A percentile compares a stretch with the other conserved stretches of the same genome.
These are phyloP conservation scores for Oreochromis spilurus DNA, from an alignment of 2,113 vertebrate genomes.

Conservation along the genomic window DNA sequence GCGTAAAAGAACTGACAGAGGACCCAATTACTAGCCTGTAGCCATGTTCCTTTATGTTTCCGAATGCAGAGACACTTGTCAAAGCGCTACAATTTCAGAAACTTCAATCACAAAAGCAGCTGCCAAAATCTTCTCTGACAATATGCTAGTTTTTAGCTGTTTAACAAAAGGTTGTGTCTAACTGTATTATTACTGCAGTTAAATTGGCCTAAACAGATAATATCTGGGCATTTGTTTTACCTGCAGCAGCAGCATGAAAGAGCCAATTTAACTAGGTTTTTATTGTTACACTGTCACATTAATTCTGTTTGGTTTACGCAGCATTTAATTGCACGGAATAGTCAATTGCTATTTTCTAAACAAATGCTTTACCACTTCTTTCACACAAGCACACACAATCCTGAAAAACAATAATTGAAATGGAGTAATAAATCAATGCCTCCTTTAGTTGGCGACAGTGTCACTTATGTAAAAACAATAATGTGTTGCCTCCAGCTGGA, in stretches of 20 bases:
- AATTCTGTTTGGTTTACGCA: neutral
- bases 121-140: neutral
- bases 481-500: neutral
- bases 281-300: neutral
- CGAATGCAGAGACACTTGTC: neutral
- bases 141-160: neutral
- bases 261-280: neutral
- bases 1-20: neutral
- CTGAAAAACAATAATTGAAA: neutral
- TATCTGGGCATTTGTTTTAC: neutral
- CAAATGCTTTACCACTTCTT: neutral
- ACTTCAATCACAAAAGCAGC: neutral
- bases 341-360: neutral
- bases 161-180: neutral
- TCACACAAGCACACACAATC: neutral
- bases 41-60: neutral
- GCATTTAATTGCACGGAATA: neutral
- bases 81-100: neutral
- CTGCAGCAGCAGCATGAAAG: neutral
- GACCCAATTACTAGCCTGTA: neutral
- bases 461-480: neutral
- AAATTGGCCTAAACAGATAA: neutral
- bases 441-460: neutral
- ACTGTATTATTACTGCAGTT: neutral
- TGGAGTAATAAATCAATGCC: neutral